Base-by-base conservation (phyloP, 2,888 invertebrate species). In the Himalopsyche anomala region DNA sequence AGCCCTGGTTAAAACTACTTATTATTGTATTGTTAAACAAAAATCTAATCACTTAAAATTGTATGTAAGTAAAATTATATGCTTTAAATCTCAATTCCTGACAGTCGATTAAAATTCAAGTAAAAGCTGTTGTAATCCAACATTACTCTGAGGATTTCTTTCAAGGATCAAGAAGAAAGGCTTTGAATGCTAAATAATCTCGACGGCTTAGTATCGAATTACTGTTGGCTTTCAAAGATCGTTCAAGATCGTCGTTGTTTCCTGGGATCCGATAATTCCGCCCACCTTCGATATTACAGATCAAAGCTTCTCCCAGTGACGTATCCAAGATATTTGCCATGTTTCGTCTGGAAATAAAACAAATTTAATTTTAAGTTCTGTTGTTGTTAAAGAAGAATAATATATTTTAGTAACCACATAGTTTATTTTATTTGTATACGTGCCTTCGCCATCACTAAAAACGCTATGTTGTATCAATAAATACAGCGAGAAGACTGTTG, bases 131-230 rank as follows among this genome's bases (percentile, higher is more conserved):
- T 74, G 12, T 74, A 74, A 74, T 74, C 74, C 36, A 74, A 74
- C 74, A 74, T 38, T 74, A 74, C 74, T 74, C 69, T 28, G 69
- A 19, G 69, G 69, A 69, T 69, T 69, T 74, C 74, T 74, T 74
- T 36, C 74, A 36, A 74, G 74, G 74, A 74, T 74, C 74, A 74
- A 62, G 74, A 15, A 74, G 74, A 74, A 74, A 38, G 38, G 74
- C 74, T 38, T 74, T 74, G 74, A 74, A 74, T 74, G 74, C 74
- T 74, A 74, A 74, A 74, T 74, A 74, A 74, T 74, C 74, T 74
- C 74, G 74, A 74, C 36, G 74, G 74, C 38, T 74, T 74, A 74
- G 74, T 74, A 74, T 74, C 74, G 74, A 74, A 74, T 74, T 74
- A 38, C 74, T 36, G 74, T 19, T 74, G 36, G 74, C 74, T 74